Base-by-base conservation (phyloP, 2,888 invertebrate species). In the Cosmopolites sordidus region DNA sequence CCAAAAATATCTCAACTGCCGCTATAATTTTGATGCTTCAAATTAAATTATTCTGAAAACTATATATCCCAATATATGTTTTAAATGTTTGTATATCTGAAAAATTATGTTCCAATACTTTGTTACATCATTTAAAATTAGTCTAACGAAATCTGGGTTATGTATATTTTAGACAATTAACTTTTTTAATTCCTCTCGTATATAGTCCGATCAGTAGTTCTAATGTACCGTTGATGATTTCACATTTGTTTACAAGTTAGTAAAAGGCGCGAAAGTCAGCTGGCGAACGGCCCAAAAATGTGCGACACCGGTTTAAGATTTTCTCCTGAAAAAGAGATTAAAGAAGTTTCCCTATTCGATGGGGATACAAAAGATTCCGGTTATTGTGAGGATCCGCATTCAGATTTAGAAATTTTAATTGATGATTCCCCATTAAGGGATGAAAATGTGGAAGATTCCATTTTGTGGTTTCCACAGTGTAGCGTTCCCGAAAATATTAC, bases 361-460 rank as follows among this genome's bases (percentile, higher is more conserved):
- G 14, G 39, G 6, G 58, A 58, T 16, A 47, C 58, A 12, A 58
- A 54, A 18, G 58, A 58, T 33, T 58, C 58, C 2, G 58, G 58
- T 11, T 58, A 33, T 29, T 48, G 33, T 18, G 58, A 58, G 8
- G 58, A 58, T 9, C 8, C 12, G 11, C 40, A 15, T 9, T 52
- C 48, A 29, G 44, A 50, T 18, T 18, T 27, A 11, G 33, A 16
- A 9, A 12, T 9, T 27, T 47, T 40, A 15, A 12, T 42, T 6
- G 22, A 39, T n/a, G 18, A 37, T 22, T 45, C 43, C 4, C 51
- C 54, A n/a, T 45, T 55, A 30, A 30, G 29, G 22, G 52, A 53
- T 15, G 49, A 53, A 12, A 17, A 47, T 38, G 53, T 47, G 18
- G 46, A 16, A 2, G 51, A 29, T 17, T 16, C 51, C 2, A 42